Base-by-base conservation (phyloP, 1,140 invertebrate genomes). In the Copidosoma floridanum region DNA sequence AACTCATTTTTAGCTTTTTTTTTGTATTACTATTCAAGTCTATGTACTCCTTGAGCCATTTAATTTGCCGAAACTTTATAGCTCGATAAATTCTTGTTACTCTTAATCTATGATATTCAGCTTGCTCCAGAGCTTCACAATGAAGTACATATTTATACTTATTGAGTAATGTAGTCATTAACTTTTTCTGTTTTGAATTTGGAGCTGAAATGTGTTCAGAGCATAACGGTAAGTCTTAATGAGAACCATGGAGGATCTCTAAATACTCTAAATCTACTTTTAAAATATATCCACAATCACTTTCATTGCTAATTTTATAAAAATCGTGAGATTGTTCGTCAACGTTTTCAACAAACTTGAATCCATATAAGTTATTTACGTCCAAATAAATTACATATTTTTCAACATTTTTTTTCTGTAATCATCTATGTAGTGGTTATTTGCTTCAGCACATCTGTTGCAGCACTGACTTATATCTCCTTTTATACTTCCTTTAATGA, bases 41-140 rank as follows among this genome's bases (percentile, higher is more conserved):
- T 24, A 80, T 78, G 61, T 79, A 82, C 4, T 65, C 8, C 64
- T 75, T 70, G n/a, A 82, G 53, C 71, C 72, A 81, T 46, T 41
- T 5, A 23, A 37, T 52, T 67, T 82, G 76, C 32, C 71, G 63
- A 65, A 82, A 81, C 67, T 65, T 54, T 41, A 74, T 64, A 67
- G 74, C 65, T 65, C 69, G 58, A 67, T 81, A 68, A 27, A 79
- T 67, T 60, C 78, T 77, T 21, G 62, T 72, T n/a, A 81, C 47
- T 57, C 64, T 66, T 35, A 82, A 53, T 16, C 78, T 78, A 32
- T 67, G 14, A 24, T 41, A 6, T 8, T 12, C 10, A 14, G 40
- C 40, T 20, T 41, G 14, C 16, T 41, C 1, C 40, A 41, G 16
- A 6, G 18, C 6, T n/a, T 6, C 7, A 16, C 16, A 41, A 16